A percentile compares a stretch with the other conserved stretches of the same genome.
Evolutionary conservation across 1,140 invertebrate genomes (phyloP).

Genomic region (Drosophila tropicalis): DNA sequence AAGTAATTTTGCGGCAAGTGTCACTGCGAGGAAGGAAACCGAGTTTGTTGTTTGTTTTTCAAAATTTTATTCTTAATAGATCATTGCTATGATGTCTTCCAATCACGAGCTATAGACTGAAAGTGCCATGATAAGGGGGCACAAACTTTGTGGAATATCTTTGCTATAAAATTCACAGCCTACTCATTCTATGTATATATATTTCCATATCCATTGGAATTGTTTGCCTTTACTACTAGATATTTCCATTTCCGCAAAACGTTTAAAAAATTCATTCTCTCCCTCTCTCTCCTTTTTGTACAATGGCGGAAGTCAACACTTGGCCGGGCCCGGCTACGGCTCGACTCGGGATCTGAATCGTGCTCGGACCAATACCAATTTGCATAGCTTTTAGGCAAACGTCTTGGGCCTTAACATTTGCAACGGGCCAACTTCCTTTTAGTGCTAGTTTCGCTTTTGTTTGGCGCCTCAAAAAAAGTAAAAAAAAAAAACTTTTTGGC

Average conservation of each 20-base stretch:
- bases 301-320: slow-evolving; percentile 59
- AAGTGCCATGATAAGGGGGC: not conserved
- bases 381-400: slow-evolving; percentile 70
- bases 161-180: not conserved
- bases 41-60: not conserved
- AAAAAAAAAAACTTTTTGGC: slow-evolving; percentile 50
- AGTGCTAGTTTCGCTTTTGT: slow-evolving; percentile 31
- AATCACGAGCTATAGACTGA: not conserved
- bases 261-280: slow-evolving; percentile 51
- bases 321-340: slow-evolving; percentile 32
- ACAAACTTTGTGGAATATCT: not conserved
- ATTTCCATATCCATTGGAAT: not conserved
- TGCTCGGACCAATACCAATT: slow-evolving; percentile 47
- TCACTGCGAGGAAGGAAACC: not conserved
- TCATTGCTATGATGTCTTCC: slow-evolving; percentile 4
- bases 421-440: slow-evolving; percentile 15
- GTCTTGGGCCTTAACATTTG: slow-evolving; percentile 38
- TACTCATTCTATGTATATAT: not conserved
- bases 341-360: not conserved
- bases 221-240: not conserved
- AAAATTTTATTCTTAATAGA: not conserved
- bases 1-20: not conserved
- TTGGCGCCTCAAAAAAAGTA: slow-evolving; percentile 42
- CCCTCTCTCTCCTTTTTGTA: not conserved
- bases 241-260: slow-evolving; percentile 4